Percentiles rank a stretch among this genome's conserved stretches.
Conservation (phyloP, 2,113 vertebrate genomes). For the Ciconia stormi region DNA sequence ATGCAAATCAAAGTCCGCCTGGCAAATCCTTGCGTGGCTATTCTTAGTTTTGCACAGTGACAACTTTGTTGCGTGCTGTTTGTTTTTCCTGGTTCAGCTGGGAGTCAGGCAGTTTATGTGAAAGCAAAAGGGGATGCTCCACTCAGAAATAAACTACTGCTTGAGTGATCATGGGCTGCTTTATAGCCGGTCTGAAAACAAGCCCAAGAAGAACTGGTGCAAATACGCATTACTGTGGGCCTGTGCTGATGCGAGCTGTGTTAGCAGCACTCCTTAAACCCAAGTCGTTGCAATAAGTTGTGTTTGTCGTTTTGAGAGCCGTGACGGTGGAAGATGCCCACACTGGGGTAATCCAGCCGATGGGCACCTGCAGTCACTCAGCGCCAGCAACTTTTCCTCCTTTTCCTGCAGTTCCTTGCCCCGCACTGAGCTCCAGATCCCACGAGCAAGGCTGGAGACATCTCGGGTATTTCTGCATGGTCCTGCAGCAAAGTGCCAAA, state of each 20-base stretch:
- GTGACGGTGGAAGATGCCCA: not conserved
- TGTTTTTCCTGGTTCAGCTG: constrained; percentile 30
- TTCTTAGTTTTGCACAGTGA: not conserved
- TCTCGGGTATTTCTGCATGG: not conserved
- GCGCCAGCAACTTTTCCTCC: not conserved
- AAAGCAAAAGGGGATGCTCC: constrained; percentile 15
- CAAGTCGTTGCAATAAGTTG: not conserved
- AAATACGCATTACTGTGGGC: not conserved
- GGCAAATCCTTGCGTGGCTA: not conserved
- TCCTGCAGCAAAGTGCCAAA: not conserved
- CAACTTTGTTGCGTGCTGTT: not conserved
- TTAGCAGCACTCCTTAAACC: not conserved
- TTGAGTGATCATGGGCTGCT: not conserved
- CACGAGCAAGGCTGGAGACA: rapidly evolving
- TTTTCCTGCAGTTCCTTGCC: not conserved
- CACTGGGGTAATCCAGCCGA: not conserved
- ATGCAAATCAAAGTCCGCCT: not conserved
- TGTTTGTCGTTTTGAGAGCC: not conserved
- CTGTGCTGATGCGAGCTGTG: not conserved
- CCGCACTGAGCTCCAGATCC: not conserved
- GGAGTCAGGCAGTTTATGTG: not conserved
- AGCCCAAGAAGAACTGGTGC: not conserved
- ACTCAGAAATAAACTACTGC: not conserved
- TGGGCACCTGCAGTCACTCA: not conserved
- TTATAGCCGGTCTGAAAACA: not conserved